Conservation (phyloP, 2,888 invertebrate genomes). For the Trachelus troglodyta region DNA sequence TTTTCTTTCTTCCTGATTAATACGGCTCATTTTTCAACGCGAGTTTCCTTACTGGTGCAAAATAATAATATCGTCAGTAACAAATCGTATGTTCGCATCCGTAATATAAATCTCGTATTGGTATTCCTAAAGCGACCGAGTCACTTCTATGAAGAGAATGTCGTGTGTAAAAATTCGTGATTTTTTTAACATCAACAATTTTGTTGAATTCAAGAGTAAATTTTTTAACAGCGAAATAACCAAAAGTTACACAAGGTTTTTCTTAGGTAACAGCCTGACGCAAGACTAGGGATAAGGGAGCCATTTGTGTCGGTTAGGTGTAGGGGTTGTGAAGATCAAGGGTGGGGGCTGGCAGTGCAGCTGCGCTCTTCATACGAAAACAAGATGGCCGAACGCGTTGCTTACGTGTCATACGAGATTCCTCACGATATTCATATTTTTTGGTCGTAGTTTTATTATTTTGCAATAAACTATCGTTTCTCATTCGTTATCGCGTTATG, state of each 20-base stretch:
- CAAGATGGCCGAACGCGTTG: slow-evolving; percentile 58
- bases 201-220: not conserved
- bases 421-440: slow-evolving; percentile 22
- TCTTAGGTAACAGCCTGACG: not conserved
- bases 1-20: slow-evolving; percentile 5
- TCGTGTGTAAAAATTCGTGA: not conserved
- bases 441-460: not conserved
- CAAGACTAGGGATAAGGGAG: slow-evolving; percentile 32
- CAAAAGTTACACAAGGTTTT: not conserved
- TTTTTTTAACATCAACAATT: not conserved
- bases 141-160: not conserved
- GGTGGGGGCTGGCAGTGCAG: slow-evolving; percentile 47
- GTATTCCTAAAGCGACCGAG: slow-evolving; percentile 1
- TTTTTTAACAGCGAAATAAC: not conserved
- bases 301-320: slow-evolving; percentile 46
- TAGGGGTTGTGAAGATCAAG: slow-evolving; percentile 38
- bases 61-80: not conserved
- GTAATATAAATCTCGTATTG: slow-evolving; percentile 18
- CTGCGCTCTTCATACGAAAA: slow-evolving; percentile 53
- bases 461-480: not conserved
- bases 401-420: slow-evolving; percentile 38
- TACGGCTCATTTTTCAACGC: not conserved
- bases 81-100: not conserved
- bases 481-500: not conserved
- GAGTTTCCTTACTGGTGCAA: not conserved